Percentiles rank a stretch among this genome's conserved stretches.
phyloP scores from a whole-genome alignment of 2,113 vertebrate species.

The Turdus rufiventris region DNA sequence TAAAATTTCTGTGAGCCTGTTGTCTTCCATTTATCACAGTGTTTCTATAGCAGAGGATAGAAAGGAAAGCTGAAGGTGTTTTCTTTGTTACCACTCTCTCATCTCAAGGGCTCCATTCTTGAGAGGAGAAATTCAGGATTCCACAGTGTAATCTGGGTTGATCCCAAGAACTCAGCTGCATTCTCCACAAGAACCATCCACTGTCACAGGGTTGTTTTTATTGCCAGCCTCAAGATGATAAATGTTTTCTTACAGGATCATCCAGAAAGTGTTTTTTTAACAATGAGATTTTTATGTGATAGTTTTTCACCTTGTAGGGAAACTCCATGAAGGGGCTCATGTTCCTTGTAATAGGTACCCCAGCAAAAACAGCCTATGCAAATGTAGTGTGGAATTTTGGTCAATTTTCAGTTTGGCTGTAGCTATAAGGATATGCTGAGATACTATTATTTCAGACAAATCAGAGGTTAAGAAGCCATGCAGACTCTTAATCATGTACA shows the following conservation, averaged over 20 bases:
- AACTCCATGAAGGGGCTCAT: neutral
- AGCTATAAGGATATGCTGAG: neutral
- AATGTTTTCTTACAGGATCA: conserved; percentile 71
- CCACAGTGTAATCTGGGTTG: conserved; percentile 70
- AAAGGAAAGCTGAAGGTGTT: neutral
- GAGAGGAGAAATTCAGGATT: conserved; percentile 67
- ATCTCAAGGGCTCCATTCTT: conserved; percentile 65
- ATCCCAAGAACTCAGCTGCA: conserved; percentile 76
- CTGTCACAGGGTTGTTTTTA: conserved; percentile 67
- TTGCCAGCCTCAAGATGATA: conserved; percentile 43
- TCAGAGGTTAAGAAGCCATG: neutral
- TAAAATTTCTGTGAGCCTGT: neutral
- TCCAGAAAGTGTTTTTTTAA: conserved; percentile 60
- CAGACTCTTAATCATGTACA: neutral
- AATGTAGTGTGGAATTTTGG: neutral
- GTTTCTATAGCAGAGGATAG: neutral
- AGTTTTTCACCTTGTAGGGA: neutral
- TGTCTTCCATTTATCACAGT: neutral
- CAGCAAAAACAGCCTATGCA: neutral
- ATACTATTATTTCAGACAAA: neutral
- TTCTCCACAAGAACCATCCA: conserved; percentile 73
- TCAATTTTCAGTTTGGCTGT: neutral
- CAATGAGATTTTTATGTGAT: neutral
- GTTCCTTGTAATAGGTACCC: neutral
- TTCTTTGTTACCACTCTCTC: conserved; percentile 70